Conservation (phyloP, 2,797 vertebrate genomes). For the Aulostomus chinensis region DNA sequence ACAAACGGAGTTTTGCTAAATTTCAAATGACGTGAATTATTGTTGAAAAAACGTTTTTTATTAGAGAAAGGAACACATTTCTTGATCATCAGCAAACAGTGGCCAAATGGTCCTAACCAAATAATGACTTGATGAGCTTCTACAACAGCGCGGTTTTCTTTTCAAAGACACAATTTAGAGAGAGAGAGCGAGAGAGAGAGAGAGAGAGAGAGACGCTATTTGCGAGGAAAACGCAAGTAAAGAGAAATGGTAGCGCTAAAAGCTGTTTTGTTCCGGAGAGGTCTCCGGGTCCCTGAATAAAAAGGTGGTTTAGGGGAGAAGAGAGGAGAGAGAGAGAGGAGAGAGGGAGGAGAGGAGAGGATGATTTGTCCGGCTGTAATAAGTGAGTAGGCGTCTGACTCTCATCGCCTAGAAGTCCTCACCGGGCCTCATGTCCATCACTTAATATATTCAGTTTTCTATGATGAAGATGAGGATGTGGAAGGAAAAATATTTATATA, state of each 20-base stretch:
- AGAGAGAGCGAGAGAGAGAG: constrained; percentile 28
- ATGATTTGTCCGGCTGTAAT: no score
- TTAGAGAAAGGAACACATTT: constrained; percentile 36
- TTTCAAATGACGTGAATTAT: no score
- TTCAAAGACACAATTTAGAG: constrained; percentile 59
- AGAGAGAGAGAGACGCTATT: constrained; percentile 50
- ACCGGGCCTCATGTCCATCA: constrained; percentile 60
- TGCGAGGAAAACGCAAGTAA: constrained; percentile 57
- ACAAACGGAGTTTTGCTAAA: no score
- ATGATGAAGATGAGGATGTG: constrained; percentile 46
- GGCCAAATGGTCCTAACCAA: constrained; percentile 57
- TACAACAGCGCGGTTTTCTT: constrained; percentile 54
- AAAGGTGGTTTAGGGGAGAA: constrained; percentile 73
- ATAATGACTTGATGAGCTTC: constrained; percentile 69
- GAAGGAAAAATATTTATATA: constrained; percentile 28
- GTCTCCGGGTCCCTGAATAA: constrained; percentile 76
- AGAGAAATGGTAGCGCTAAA: constrained; percentile 68
- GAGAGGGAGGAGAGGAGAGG: constrained; percentile 32
- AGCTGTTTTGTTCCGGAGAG: constrained; percentile 77
- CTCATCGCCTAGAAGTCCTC: constrained; percentile 52
- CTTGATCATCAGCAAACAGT: constrained; percentile 34
- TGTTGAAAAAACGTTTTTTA: no score
- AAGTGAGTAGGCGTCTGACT: constrained; percentile 74
- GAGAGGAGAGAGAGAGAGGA: constrained; percentile 29
- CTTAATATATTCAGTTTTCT: constrained; percentile 65